Evolutionary conservation across 2,888 invertebrate species (phyloP), one percentile per base, ranked within the genome.

Genomic region (Cheilosia grossa): DNA sequence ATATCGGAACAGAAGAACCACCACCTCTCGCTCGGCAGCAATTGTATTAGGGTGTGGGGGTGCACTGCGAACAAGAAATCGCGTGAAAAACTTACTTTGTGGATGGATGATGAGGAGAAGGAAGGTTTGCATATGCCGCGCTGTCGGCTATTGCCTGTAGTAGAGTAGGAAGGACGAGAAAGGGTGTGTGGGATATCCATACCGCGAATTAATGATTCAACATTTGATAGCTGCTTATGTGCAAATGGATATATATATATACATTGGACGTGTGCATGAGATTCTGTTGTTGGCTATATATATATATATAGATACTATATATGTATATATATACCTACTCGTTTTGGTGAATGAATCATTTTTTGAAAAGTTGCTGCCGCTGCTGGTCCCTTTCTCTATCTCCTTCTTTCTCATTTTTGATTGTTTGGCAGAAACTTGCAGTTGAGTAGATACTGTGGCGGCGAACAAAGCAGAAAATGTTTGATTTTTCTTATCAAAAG

Each of bases 171-270:
- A 80, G 81, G 85, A 85, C 72, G 75, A 80, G 49, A 85, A 72
- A 66, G 83, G 75, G 85, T 85, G 85, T 85, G 83, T 85, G 85
- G 85, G 85, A 75, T 63, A 81, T 75, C 74, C 75, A 85, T 75
- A 77, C 80, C 74, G 67, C 81, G 75, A 85, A 81, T 85, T 72
- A 81, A 81, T 85, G 85, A 85, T 81, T 85, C 85, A 85, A 77
- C 80, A 70, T 85, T 83, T 85, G 81, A 61, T 72, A 81, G 80
- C 64, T 80, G 49, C 66, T 37, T 37, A 37, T 37, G 51, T 82
- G 21, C 13, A 24, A 56, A 58, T 30, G 19, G 42, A 33, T 15
- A 42, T 73, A 33, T 24, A 54, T 49, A 21, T 49, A 10, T 59
- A 49, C 44, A 73, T 67, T 7, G 59, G 24, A 67, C 49, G 73